phyloP scores from a whole-genome alignment of 2,888 invertebrate genomes.

The Caenorhabditis wallacei region DNA sequence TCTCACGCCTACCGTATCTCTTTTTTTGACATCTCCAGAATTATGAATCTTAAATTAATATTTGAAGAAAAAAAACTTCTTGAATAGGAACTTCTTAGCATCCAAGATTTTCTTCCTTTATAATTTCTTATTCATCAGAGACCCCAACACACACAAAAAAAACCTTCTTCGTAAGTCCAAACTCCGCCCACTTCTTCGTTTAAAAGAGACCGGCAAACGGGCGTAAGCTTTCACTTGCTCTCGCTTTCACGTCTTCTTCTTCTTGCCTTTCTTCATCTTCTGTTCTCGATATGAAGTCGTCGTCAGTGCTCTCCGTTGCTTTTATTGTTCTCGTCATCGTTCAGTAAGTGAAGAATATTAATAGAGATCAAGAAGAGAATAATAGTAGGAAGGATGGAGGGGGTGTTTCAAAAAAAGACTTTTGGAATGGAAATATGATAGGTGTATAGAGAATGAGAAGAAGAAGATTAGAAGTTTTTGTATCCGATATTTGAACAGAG shows the following conservation, averaged over 20 bases:
- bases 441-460: conserved; percentile 11
- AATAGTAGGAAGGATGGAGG: background rate
- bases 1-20: conserved; percentile 42
- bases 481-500: background rate
- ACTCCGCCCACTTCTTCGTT: conserved; percentile 30
- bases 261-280: background rate
- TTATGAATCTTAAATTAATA: conserved; percentile 23
- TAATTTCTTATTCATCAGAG: conserved; percentile 18
- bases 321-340: conserved; percentile 51
- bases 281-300: conserved; percentile 30
- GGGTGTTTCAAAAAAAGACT: conserved; percentile 12
- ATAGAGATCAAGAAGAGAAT: conserved; percentile 3
- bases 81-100: background rate
- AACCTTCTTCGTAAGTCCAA: conserved; percentile 14
- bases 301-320: conserved; percentile 50
- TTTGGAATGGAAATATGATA: conserved; percentile 24
- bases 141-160: conserved; percentile 4
- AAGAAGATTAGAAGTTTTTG: background rate
- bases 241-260: conserved; percentile 40
- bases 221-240: conserved; percentile 37
- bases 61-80: background rate
- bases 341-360: conserved; percentile 52
- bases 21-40: conserved; percentile 13
- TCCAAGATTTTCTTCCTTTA: conserved; percentile 10
- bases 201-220: conserved; percentile 28